Evolutionary conservation across 2,888 invertebrate genomes (phyloP).

Genomic region (Folsomia candida): DNA sequence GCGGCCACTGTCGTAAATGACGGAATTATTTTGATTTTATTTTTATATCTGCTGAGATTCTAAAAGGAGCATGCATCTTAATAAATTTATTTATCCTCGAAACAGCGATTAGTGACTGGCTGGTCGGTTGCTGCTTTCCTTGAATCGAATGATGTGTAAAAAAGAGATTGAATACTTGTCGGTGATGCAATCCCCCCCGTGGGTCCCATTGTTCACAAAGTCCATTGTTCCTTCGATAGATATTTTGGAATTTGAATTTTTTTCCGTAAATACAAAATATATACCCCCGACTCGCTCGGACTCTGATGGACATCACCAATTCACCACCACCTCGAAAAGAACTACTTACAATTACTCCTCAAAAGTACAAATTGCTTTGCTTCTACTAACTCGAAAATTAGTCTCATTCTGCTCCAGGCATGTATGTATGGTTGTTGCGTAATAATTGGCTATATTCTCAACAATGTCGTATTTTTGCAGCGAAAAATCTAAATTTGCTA

Average conservation of each 20-base stretch:
- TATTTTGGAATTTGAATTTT: constrained; percentile 17
- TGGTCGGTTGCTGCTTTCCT: neutral
- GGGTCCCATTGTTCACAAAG: constrained; percentile 10
- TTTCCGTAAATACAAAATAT: neutral
- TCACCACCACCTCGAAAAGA: too few relatives aligned
- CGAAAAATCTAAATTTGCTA: too few relatives aligned
- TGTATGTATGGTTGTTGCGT: too few relatives aligned
- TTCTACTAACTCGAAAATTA: too few relatives aligned
- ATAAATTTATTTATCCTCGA: neutral
- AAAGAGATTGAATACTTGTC: constrained; percentile 18
- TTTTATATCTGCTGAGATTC: neutral
- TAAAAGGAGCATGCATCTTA: neutral
- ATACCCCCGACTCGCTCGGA: too few relatives aligned
- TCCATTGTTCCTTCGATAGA: constrained; percentile 4
- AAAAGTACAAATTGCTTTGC: too few relatives aligned
- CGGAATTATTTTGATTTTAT: neutral
- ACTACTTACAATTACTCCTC: too few relatives aligned
- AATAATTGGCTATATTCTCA: too few relatives aligned
- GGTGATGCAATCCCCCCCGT: constrained; percentile 14
- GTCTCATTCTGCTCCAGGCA: too few relatives aligned
- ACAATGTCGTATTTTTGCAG: too few relatives aligned
- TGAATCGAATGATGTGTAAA: constrained; percentile 16
- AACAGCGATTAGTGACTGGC: constrained; percentile 13
- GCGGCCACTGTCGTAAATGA: neutral
- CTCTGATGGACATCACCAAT: too few relatives aligned